phyloP scores from a whole-genome alignment of 23 tunicate species.

The Diplosoma virens region DNA sequence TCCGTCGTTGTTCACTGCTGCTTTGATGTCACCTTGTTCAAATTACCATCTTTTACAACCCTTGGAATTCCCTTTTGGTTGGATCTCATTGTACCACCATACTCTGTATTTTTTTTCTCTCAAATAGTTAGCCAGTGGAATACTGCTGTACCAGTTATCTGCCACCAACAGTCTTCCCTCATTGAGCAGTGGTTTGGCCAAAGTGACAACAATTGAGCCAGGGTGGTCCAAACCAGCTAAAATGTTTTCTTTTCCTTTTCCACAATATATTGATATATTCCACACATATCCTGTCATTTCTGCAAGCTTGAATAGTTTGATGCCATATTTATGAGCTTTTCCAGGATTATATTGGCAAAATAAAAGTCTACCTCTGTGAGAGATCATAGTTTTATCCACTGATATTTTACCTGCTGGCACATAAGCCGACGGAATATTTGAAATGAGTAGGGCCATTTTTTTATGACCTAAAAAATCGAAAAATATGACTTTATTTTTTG shows the following conservation, averaged over 20 bases:
- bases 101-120: slow-evolving; percentile 20
- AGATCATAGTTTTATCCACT: slow-evolving; percentile 7
- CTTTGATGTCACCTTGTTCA: slow-evolving; percentile 9
- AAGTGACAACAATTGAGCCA: slow-evolving; percentile 27
- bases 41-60: slow-evolving; percentile 3
- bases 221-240: slow-evolving; percentile 13
- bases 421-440: slow-evolving; percentile 9
- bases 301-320: slow-evolving; percentile 27
- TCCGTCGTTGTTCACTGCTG: slow-evolving; percentile 22
- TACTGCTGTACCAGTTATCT: slow-evolving; percentile 25
- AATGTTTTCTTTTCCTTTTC: slow-evolving; percentile 7
- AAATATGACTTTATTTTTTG: too few species aligned
- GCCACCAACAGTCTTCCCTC: slow-evolving; percentile 28
- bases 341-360: slow-evolving; percentile 25
- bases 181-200: slow-evolving; percentile 21
- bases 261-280: slow-evolving; percentile 16
- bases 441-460: too few species aligned
- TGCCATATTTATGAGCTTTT: slow-evolving; percentile 24
- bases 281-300: slow-evolving; percentile 27
- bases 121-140: slow-evolving; percentile 14
- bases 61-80: slow-evolving; percentile 3
- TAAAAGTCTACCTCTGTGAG: slow-evolving; percentile 27
- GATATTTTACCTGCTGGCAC: slow-evolving; percentile 24
- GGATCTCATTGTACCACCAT: slow-evolving; percentile 21
- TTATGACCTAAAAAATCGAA: too few species aligned